A percentile compares a stretch with the other conserved stretches of the same genome.
These are phyloP conservation scores for Danionella cerebrum DNA, from an alignment of 2,113 vertebrate genomes.

Conservation along the genomic window DNA sequence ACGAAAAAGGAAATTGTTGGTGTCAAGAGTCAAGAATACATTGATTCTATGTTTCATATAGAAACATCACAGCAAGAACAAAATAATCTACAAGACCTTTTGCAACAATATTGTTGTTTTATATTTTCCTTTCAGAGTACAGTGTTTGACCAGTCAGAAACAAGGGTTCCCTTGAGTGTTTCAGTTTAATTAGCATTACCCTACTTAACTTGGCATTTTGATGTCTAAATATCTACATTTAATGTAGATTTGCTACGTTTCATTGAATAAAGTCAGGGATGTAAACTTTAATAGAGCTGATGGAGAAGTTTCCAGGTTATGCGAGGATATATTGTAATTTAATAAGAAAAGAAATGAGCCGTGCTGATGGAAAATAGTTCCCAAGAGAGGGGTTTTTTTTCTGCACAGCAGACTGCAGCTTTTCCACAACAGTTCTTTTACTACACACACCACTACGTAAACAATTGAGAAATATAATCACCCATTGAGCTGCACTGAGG, in stretches of 20 bases:
- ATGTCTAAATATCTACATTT: too few relatives aligned
- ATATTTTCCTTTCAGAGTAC: not conserved
- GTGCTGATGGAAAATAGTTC: constrained; percentile 3
- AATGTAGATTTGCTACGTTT: too few relatives aligned
- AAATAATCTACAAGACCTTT: not conserved
- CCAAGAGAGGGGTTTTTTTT: not conserved
- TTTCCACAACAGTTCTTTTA: constrained; percentile 7
- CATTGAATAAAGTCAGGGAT: too few relatives aligned
- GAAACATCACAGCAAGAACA: too few relatives aligned
- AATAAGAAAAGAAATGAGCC: not conserved
- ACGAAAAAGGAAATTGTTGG: too few relatives aligned
- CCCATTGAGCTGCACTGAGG: not conserved
- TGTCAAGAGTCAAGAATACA: too few relatives aligned
- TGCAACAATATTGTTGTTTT: not conserved
- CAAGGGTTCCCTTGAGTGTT: not conserved
- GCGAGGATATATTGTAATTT: too few relatives aligned
- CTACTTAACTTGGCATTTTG: too few relatives aligned
- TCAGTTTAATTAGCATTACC: not conserved
- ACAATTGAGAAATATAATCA: constrained; percentile 6
- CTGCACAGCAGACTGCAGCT: constrained; percentile 4
- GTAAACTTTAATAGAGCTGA: too few relatives aligned
- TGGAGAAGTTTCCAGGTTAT: too few relatives aligned
- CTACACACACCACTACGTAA: not conserved
- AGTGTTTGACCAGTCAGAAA: not conserved
- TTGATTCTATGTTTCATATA: too few relatives aligned